phyloP scores from a whole-genome alignment of 2,113 vertebrate species.

The Melanocharis versteri region DNA sequence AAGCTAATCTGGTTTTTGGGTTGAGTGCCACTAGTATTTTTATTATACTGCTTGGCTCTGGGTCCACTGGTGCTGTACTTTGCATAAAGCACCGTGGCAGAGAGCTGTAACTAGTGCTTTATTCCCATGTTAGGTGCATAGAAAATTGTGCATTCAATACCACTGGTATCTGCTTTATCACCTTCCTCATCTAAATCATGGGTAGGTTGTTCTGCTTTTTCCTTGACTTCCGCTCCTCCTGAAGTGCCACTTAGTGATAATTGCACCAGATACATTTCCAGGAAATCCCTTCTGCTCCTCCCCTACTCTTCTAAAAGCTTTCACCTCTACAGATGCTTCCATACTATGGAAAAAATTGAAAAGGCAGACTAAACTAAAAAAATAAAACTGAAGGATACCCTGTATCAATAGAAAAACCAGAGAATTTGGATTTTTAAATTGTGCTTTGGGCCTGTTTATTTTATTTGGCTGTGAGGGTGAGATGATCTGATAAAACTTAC shows the following conservation, averaged over 20 bases:
- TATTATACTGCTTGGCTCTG: background rate
- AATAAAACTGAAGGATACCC: background rate
- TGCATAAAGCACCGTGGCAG: background rate
- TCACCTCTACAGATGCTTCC: background rate
- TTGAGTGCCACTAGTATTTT: background rate
- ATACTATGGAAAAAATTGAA: background rate
- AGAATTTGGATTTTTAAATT: background rate
- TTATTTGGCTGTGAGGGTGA: background rate
- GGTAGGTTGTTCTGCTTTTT: background rate
- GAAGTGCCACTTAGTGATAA: background rate
- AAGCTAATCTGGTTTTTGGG: background rate
- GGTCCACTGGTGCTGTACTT: background rate
- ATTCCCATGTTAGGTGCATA: background rate
- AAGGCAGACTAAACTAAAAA: background rate
- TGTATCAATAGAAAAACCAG: background rate
- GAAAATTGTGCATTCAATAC: background rate
- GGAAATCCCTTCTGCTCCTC: background rate
- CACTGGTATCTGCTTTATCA: background rate
- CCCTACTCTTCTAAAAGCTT: background rate
- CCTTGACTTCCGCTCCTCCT: background rate
- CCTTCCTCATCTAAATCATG: background rate
- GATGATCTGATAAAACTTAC: background rate
- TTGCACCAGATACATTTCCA: background rate
- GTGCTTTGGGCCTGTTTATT: background rate
- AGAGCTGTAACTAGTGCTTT: background rate